These are phyloP conservation scores for Sebastes paucispinis DNA, from an alignment of 2,797 vertebrate genomes.

Conservation along the genomic window DNA sequence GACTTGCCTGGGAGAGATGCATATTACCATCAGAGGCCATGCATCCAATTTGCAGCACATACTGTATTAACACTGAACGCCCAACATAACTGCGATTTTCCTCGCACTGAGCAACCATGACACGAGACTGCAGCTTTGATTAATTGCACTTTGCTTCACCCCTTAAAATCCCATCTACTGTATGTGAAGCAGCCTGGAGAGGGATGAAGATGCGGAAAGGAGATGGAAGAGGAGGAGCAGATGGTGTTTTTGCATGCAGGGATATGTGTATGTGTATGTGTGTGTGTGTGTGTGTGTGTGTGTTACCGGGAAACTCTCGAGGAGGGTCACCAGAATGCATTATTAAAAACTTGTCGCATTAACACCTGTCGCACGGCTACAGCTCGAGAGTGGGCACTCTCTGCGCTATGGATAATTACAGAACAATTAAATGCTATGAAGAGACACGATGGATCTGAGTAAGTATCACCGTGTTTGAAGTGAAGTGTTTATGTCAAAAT, in stretches of 20 bases:
- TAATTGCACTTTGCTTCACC: not conserved
- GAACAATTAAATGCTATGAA: slow-evolving; percentile 12
- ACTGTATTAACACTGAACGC: not conserved
- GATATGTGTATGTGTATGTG: slow-evolving; percentile 8
- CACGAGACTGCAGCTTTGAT: not conserved
- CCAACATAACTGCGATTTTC: slow-evolving; percentile 14
- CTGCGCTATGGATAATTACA: slow-evolving; percentile 26
- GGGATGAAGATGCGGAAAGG: slow-evolving; percentile 2
- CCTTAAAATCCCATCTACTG: slow-evolving; percentile 22
- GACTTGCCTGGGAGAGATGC: not conserved
- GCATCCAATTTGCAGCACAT: slow-evolving; percentile 5
- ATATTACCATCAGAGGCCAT: slow-evolving; percentile 13
- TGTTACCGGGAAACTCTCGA: slow-evolving; percentile 25
- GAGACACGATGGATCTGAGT: not conserved
- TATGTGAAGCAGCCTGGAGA: slow-evolving; percentile 16
- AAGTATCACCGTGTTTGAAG: not conserved
- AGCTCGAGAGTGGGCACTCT: slow-evolving; percentile 11
- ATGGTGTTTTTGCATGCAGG: slow-evolving; percentile 61
- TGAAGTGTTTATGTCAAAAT: slow-evolving; percentile 9
- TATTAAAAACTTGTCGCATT: slow-evolving; percentile 55
- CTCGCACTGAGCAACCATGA: not conserved
- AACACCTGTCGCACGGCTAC: slow-evolving; percentile 51
- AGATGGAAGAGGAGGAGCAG: slow-evolving; percentile 49
- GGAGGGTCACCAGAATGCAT: slow-evolving; percentile 59
- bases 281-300: not conserved